Evolutionary conservation across 2,113 vertebrate genomes (phyloP).

Genomic region (Microtus ochrogaster): DNA sequence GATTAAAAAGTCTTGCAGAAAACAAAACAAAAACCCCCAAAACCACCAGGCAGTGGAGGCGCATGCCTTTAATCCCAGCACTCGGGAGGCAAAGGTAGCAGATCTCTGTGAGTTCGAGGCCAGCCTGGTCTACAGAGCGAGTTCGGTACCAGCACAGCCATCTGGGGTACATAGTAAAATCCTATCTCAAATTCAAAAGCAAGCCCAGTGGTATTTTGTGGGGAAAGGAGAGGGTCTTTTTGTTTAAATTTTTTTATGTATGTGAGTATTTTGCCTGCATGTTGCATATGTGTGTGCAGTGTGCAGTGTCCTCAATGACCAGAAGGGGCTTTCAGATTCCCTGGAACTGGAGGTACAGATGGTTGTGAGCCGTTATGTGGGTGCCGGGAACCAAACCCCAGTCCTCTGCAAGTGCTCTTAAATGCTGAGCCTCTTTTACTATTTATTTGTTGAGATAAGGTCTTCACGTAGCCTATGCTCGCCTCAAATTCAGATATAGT

Average conservation of each 20-base stretch:
- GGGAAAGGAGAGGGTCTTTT: neutral
- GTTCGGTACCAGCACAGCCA: neutral
- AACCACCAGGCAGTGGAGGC: too few relatives aligned
- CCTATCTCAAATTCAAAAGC: neutral
- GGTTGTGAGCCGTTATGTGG: neutral
- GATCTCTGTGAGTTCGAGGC: too few relatives aligned
- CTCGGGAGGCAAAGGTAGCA: too few relatives aligned
- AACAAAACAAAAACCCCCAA: too few relatives aligned
- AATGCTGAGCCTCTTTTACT: neutral
- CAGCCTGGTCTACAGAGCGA: neutral
- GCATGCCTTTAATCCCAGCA: too few relatives aligned
- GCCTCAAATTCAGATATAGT: neutral
- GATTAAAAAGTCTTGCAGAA: neutral
- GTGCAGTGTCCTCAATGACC: neutral
- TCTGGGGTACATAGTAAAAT: neutral
- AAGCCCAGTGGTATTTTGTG: neutral
- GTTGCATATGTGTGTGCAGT: neutral
- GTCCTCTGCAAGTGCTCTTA: neutral
- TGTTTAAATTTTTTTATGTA: neutral
- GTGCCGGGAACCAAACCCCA: neutral
- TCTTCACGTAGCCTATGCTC: neutral
- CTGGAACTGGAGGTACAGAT: neutral
- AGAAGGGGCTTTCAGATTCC: neutral
- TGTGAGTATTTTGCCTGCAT: neutral
- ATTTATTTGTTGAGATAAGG: neutral